Evolutionary conservation across 2,113 vertebrate genomes (phyloP).

Genomic region (Gymnobelideus leadbeateri): DNA sequence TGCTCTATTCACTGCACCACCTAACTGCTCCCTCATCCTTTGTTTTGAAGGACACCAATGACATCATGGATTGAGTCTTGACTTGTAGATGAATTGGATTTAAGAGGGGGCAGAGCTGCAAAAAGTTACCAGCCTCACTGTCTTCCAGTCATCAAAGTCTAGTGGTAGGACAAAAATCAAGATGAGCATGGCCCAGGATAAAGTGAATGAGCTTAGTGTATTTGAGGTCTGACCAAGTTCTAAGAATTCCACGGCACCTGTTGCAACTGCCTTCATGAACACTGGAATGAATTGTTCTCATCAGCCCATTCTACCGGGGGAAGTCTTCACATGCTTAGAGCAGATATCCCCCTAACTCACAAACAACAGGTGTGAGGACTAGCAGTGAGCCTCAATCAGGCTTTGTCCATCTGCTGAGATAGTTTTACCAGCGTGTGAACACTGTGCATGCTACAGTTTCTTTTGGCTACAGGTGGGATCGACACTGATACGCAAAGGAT

Average conservation of each 20-base stretch:
- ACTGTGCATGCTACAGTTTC: neutral
- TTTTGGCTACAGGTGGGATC: neutral
- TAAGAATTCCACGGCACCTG: neutral
- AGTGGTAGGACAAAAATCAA: neutral
- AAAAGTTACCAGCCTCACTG: neutral
- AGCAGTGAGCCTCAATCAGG: neutral
- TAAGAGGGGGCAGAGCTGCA: neutral
- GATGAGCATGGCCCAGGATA: neutral
- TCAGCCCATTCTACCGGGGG: neutral
- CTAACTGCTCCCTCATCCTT: neutral
- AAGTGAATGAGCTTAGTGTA: neutral
- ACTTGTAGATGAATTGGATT: too few species aligned
- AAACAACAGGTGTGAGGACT: neutral
- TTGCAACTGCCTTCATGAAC: neutral
- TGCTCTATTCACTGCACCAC: too few species aligned
- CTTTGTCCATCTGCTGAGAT: neutral
- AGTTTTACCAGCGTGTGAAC: neutral
- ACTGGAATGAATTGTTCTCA: neutral
- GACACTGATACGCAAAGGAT: neutral
- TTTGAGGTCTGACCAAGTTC: neutral
- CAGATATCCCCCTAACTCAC: neutral
- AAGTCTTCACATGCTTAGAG: neutral
- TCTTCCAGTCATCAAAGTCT: neutral
- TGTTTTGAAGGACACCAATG: neutral
- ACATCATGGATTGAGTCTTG: neutral